Conservation (phyloP, 2,888 invertebrate genomes). For the Aphidius colemani region DNA sequence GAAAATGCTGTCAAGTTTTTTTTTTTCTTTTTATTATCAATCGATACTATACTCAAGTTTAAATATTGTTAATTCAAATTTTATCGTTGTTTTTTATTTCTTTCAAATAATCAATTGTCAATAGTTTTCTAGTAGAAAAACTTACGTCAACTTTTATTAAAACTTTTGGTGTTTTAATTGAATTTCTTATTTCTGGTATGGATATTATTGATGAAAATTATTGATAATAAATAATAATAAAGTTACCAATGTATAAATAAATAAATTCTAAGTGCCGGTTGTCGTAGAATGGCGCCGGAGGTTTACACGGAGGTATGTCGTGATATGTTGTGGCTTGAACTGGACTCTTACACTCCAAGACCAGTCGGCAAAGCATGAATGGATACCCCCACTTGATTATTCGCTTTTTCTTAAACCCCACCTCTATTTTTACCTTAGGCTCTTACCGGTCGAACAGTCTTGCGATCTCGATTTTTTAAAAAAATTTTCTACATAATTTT, state of each 20-base stretch:
- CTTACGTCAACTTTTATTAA: too few relatives aligned
- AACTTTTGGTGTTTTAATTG: too few relatives aligned
- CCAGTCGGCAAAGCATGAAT: slow-evolving; percentile 57
- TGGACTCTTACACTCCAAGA: slow-evolving; percentile 49
- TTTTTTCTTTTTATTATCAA: too few relatives aligned
- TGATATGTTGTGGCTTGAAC: slow-evolving; percentile 42
- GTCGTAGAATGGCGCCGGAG: slow-evolving; percentile 50
- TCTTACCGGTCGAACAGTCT: slow-evolving; percentile 27
- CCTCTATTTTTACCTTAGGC: slow-evolving; percentile 3
- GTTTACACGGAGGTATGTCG: slow-evolving; percentile 54
- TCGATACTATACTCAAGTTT: too few relatives aligned
- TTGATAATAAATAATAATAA: too few relatives aligned
- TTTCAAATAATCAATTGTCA: too few relatives aligned
- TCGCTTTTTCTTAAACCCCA: slow-evolving; percentile 17
- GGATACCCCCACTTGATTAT: slow-evolving; percentile 51
- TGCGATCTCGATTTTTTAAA: neutral
- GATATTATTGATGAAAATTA: too few relatives aligned
- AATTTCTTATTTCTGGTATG: too few relatives aligned
- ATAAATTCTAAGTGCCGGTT: slow-evolving; percentile 45
- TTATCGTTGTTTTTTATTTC: too few relatives aligned
- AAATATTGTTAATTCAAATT: too few relatives aligned
- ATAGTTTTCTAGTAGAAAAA: too few relatives aligned
- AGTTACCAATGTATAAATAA: slow-evolving; percentile 11
- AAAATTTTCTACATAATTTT: slow-evolving; percentile 24
- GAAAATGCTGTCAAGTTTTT: neutral